Conservation (phyloP, 2,113 vertebrate species). For the Pterocles orientalis region DNA sequence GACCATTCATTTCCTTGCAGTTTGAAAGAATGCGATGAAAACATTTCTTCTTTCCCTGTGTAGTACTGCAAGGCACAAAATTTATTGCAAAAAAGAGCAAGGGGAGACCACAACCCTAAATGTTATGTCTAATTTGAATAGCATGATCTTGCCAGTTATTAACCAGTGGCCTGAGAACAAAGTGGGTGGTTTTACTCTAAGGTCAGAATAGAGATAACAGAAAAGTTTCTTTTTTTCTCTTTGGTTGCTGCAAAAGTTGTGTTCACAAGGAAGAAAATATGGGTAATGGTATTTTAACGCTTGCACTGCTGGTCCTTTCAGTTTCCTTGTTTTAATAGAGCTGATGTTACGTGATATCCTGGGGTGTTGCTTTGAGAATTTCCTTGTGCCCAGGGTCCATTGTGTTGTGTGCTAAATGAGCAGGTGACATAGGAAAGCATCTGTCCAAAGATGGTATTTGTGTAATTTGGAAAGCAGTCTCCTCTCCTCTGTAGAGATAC, state of each 20-base stretch:
- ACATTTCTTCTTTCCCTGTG: not conserved
- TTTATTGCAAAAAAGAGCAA: not conserved
- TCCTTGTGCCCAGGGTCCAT: not conserved
- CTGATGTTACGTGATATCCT: not conserved
- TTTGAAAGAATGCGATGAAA: not conserved
- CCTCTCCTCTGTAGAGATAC: not conserved
- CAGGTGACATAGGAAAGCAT: not conserved
- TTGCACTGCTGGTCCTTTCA: not conserved
- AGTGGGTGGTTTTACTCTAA: conserved; percentile 28
- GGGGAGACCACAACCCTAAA: not conserved
- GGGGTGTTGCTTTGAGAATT: not conserved
- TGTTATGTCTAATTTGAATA: not conserved
- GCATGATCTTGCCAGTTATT: not conserved
- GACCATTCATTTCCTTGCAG: not conserved
- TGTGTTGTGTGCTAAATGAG: not conserved
- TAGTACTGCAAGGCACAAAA: not conserved
- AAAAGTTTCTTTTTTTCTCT: not conserved
- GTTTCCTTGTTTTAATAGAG: not conserved
- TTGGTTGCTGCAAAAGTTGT: not conserved
- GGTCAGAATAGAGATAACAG: not conserved
- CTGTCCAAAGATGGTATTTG: not conserved
- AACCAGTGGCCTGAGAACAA: not conserved
- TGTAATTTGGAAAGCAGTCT: not conserved
- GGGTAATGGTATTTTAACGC: not conserved
- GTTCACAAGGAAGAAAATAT: not conserved